A percentile compares a stretch with the other conserved stretches of the same genome.
phyloP scores from a whole-genome alignment of 2,888 invertebrate species.

The Lathronympha strigana region DNA sequence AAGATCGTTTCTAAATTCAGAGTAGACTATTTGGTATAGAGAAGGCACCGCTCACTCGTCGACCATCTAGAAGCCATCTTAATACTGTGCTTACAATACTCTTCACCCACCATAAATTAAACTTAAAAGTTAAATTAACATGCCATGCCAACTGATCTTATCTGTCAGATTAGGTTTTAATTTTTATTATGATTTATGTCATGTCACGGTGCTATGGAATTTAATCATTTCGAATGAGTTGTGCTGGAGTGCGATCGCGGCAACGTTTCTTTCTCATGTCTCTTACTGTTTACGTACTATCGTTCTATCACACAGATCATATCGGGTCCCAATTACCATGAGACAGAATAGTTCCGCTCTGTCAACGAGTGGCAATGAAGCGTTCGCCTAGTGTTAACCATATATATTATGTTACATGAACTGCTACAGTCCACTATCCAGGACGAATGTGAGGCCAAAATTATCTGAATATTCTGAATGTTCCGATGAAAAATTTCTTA shows the following conservation, averaged over 20 bases:
- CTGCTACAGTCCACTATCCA: background rate
- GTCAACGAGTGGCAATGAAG: conserved; percentile 74
- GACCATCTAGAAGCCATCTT: conserved; percentile 30
- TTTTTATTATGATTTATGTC: conserved; percentile 42
- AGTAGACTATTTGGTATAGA: conserved; percentile 37
- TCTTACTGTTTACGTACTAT: conserved; percentile 47
- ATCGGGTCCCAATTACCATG: conserved; percentile 73
- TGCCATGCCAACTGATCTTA: conserved; percentile 29
- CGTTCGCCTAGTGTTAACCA: conserved; percentile 71
- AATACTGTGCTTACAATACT: conserved; percentile 26
- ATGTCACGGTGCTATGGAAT: conserved; percentile 48
- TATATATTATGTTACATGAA: conserved; percentile 29
- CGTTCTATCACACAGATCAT: conserved; percentile 68
- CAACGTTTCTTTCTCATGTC: conserved; percentile 68
- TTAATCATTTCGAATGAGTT: conserved; percentile 55
- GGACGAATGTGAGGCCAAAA: background rate
- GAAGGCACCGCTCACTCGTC: conserved; percentile 39
- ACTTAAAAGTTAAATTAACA: conserved; percentile 26
- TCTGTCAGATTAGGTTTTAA: conserved; percentile 24
- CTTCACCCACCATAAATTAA: conserved; percentile 28
- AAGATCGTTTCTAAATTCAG: conserved; percentile 34
- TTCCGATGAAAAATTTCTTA: too few species aligned
- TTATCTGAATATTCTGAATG: background rate
- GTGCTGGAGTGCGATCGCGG: conserved; percentile 72
- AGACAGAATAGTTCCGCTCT: conserved; percentile 72